phyloP scores from a whole-genome alignment of 2,888 invertebrate genomes.

The Zootermopsis nevadensis region DNA sequence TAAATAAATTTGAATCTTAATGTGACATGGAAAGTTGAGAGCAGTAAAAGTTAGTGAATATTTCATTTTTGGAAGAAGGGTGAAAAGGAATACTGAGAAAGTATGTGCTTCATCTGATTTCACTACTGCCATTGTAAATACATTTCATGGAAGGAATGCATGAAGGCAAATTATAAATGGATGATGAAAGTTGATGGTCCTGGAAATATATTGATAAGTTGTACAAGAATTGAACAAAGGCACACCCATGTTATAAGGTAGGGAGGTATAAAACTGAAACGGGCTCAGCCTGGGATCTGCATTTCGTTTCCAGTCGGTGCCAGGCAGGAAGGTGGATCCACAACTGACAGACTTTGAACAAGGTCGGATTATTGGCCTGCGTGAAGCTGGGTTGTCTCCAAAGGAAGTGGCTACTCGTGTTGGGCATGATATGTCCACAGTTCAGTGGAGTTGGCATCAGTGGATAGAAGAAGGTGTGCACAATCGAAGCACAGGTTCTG shows the following conservation, averaged over 20 bases:
- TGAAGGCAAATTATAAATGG: not conserved
- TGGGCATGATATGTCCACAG: slow-evolving; percentile 14
- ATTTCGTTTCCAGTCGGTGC: slow-evolving; percentile 34
- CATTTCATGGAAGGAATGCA: not conserved
- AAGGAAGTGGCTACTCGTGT: slow-evolving; percentile 28
- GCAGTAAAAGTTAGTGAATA: too few species aligned
- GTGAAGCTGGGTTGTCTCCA: slow-evolving; percentile 23
- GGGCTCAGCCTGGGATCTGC: slow-evolving; percentile 15
- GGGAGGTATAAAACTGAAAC: slow-evolving; percentile 12
- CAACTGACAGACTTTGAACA: slow-evolving; percentile 33
- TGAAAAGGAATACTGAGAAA: too few species aligned
- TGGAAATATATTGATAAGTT: too few species aligned
- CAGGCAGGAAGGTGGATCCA: slow-evolving; percentile 9
- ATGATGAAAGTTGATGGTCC: too few species aligned
- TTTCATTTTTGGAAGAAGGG: too few species aligned
- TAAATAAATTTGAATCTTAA: too few species aligned
- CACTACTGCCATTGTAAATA: slow-evolving; percentile 7
- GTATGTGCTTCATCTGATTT: too few species aligned
- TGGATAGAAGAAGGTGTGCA: slow-evolving; percentile 1
- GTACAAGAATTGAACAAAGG: too few species aligned
- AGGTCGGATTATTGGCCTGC: slow-evolving; percentile 28
- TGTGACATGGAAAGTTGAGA: too few species aligned
- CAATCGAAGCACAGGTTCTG: slow-evolving; percentile 1
- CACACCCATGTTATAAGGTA: not conserved
- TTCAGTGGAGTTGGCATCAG: slow-evolving; percentile 16